Evolutionary conservation across 2,888 invertebrate genomes (phyloP).

Genomic region (Dasysyrphus tricinctus): DNA sequence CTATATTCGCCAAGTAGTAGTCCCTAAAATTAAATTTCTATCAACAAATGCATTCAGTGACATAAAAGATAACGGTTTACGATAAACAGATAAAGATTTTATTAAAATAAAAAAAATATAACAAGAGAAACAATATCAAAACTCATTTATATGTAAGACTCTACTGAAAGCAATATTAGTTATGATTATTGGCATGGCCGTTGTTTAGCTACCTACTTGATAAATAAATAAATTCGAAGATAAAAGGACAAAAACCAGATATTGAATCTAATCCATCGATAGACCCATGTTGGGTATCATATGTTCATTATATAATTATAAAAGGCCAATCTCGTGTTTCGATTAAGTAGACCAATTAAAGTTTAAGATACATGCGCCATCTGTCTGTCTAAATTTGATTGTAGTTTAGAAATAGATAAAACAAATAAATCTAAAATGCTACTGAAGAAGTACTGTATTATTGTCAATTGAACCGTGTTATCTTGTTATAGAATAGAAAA

Average conservation of each 20-base stretch:
- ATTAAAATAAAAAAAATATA: constrained; percentile 26
- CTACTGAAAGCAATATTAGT: constrained; percentile 47
- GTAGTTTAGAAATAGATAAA: constrained; percentile 15
- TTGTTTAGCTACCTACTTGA: constrained; percentile 47
- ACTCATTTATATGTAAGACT: constrained; percentile 39
- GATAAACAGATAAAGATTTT: constrained; percentile 65
- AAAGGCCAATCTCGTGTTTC: constrained; percentile 1
- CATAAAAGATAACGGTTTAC: constrained; percentile 59
- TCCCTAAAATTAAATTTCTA: constrained; percentile 37
- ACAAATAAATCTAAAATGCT: constrained; percentile 65
- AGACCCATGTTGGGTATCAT: background rate
- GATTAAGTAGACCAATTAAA: background rate
- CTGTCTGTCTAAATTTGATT: background rate
- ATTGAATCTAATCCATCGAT: constrained; percentile 24
- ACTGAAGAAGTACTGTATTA: constrained; percentile 59
- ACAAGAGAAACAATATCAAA: background rate
- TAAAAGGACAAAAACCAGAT: constrained; percentile 46
- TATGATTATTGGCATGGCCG: constrained; percentile 52
- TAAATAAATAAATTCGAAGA: constrained; percentile 56
- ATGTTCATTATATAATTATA: background rate
- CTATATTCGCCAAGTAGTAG: background rate
- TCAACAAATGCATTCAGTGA: constrained; percentile 25
- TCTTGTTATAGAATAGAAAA: constrained; percentile 48
- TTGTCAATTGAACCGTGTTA: constrained; percentile 60
- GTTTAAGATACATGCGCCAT: background rate